These are phyloP conservation scores for Polyommatus icarus DNA, from an alignment of 2,888 invertebrate genomes.

Conservation along the genomic window DNA sequence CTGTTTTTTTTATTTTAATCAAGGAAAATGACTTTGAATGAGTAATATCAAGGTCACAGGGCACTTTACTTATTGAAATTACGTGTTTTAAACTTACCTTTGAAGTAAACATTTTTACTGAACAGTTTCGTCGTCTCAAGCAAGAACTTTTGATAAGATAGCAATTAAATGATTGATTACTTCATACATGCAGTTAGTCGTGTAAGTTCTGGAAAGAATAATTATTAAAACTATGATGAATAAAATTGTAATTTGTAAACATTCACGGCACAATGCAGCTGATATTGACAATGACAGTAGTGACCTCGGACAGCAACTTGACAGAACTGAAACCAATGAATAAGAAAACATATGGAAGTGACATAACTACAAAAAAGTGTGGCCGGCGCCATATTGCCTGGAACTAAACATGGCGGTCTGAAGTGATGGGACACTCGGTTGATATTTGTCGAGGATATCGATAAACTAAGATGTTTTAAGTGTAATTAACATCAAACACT, in stretches of 20 bases:
- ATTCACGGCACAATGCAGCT: neutral
- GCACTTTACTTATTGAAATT: constrained; percentile 23
- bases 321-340: too few species aligned
- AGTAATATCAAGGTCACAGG: constrained; percentile 28
- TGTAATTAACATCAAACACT: too few species aligned
- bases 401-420: too few species aligned
- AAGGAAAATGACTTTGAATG: neutral
- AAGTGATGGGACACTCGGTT: too few species aligned
- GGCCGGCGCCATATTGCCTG: too few species aligned
- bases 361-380: too few species aligned
- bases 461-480: too few species aligned
- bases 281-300: neutral
- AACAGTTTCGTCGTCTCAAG: neutral
- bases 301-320: too few species aligned
- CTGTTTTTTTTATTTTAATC: constrained; percentile 28
- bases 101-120: constrained; percentile 40
- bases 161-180: neutral
- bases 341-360: too few species aligned
- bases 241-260: constrained; percentile 1
- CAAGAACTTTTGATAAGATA: neutral
- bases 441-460: too few species aligned
- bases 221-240: neutral
- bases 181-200: neutral
- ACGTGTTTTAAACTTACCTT: constrained; percentile 39
- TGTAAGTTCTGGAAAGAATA: constrained; percentile 35